Evolutionary conservation across 1,140 invertebrate genomes (phyloP).

Genomic region (Asobara japonica): DNA sequence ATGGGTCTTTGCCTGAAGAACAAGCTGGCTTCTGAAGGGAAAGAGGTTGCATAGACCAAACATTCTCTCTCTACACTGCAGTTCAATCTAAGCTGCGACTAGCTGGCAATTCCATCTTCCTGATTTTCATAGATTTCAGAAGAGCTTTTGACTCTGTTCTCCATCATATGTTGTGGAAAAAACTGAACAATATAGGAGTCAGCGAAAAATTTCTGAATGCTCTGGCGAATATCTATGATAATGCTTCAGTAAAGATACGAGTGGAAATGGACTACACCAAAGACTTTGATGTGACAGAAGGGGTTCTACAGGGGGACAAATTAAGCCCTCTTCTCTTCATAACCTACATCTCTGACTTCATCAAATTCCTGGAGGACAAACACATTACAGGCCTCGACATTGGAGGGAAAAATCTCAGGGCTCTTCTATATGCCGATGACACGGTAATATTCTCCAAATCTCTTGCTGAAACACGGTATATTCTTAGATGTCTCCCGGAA

Average conservation of each 20-base stretch:
- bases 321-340: conserved; percentile 35
- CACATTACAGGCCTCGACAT: conserved; percentile 30
- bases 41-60: conserved; percentile 38
- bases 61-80: conserved; percentile 34
- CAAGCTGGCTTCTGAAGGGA: conserved; percentile 41
- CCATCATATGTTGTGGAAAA: no score
- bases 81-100: conserved; percentile 30
- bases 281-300: conserved; percentile 21
- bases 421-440: conserved; percentile 41
- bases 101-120: neutral
- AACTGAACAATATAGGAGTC: neutral
- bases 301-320: no score
- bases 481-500: conserved; percentile 21
- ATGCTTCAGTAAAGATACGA: neutral
- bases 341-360: conserved; percentile 33
- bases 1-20: conserved; percentile 35
- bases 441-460: conserved; percentile 33
- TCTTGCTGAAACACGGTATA: conserved; percentile 24
- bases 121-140: no score
- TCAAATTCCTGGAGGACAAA: conserved; percentile 25
- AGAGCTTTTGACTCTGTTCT: conserved; percentile 19
- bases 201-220: neutral
- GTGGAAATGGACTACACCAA: conserved; percentile 32
- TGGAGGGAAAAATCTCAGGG: conserved; percentile 23
- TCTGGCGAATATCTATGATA: neutral